These are phyloP conservation scores for Apotomis capreana DNA, from an alignment of 2,888 invertebrate genomes.

Conservation along the genomic window DNA sequence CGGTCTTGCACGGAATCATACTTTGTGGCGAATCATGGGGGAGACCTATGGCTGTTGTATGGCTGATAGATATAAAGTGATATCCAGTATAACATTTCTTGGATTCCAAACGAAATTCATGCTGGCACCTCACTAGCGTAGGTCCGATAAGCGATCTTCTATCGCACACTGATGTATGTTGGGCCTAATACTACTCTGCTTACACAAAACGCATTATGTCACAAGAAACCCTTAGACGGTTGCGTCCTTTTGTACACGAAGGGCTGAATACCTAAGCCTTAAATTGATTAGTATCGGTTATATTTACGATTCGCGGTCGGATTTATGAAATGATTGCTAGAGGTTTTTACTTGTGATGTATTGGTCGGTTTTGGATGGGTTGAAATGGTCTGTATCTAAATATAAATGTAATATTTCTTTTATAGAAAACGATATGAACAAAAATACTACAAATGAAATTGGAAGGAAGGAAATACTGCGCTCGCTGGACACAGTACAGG, in stretches of 20 bases:
- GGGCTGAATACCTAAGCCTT: slow-evolving; percentile 33
- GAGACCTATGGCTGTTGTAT: too few species aligned
- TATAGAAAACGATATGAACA: too few species aligned
- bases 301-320: slow-evolving; percentile 25
- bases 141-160: slow-evolving; percentile 62
- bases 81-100: too few species aligned
- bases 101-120: neutral
- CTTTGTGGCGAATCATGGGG: too few species aligned
- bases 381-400: neutral
- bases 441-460: too few species aligned
- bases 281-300: slow-evolving; percentile 44
- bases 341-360: slow-evolving; percentile 12
- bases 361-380: neutral
- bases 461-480: too few species aligned
- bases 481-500: too few species aligned
- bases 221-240: neutral
- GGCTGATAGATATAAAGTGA: too few species aligned
- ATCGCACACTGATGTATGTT: slow-evolving; percentile 63
- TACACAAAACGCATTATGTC: slow-evolving; percentile 19
- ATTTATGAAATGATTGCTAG: slow-evolving; percentile 34
- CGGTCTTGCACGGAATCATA: too few species aligned
- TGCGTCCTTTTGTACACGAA: slow-evolving; percentile 2
- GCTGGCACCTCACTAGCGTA: slow-evolving; percentile 34
- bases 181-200: slow-evolving; percentile 50
- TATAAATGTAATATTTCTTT: too few species aligned